Conservation (phyloP, 2,888 invertebrate species). For the Autographa pulchrina region DNA sequence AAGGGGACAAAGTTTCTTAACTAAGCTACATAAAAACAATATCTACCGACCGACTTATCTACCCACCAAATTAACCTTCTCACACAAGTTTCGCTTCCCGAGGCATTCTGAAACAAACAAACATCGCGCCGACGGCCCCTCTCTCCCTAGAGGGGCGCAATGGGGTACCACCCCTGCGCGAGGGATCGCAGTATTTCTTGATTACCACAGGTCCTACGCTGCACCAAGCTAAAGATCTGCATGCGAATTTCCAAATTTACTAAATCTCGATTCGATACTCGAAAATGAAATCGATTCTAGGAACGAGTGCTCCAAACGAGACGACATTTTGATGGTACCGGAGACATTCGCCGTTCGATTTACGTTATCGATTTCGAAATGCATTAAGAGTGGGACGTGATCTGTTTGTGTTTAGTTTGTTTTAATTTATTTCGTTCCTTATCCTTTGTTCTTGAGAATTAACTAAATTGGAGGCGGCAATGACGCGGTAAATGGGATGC, state of each 20-base stretch:
- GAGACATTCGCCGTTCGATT: conserved; percentile 70
- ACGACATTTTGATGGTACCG: conserved; percentile 75
- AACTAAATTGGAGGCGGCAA: conserved; percentile 34
- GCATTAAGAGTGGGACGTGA: conserved; percentile 74
- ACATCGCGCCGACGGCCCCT: conserved; percentile 57
- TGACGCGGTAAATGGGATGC: conserved; percentile 42
- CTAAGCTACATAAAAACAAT: conserved; percentile 58
- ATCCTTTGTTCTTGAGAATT: conserved; percentile 51
- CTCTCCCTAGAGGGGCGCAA: conserved; percentile 56
- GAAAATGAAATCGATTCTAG: conserved; percentile 74
- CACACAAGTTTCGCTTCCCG: conserved; percentile 68
- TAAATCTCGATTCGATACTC: conserved; percentile 77
- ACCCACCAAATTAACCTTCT: conserved; percentile 70
- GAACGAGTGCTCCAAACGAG: conserved; percentile 67
- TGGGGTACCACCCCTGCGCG: conserved; percentile 57
- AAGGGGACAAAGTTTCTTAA: conserved; percentile 50
- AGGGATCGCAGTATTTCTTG: conserved; percentile 69
- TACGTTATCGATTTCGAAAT: conserved; percentile 68
- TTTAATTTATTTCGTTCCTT: conserved; percentile 58
- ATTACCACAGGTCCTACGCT: conserved; percentile 71
- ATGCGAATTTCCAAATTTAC: conserved; percentile 84
- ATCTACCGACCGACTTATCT: conserved; percentile 69
- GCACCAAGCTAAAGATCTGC: conserved; percentile 78
- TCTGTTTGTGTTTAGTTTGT: conserved; percentile 60
- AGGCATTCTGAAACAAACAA: conserved; percentile 70